Evolutionary conservation across 2,888 invertebrate species (phyloP).

Genomic region (Didymodactylos carnosus): DNA sequence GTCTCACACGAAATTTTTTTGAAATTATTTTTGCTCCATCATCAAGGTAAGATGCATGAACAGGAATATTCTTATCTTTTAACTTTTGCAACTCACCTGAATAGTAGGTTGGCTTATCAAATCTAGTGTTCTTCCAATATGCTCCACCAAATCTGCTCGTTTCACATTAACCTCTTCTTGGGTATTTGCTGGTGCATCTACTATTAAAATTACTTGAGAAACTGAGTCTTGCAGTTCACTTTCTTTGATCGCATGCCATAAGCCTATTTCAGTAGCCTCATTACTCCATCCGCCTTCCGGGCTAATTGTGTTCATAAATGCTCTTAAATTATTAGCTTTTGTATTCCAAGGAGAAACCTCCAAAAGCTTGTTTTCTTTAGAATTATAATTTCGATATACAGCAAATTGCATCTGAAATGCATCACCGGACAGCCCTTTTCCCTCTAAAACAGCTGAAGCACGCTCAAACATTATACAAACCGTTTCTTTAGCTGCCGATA

Average conservation of each 20-base stretch:
- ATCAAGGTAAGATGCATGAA: background rate
- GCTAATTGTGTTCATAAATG: background rate
- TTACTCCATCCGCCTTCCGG: background rate
- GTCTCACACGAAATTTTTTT: background rate
- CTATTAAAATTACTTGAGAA: background rate
- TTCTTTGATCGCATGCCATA: background rate
- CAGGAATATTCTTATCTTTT: background rate
- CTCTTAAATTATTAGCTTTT: background rate
- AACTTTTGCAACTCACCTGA: background rate
- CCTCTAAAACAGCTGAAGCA: background rate
- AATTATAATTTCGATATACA: background rate
- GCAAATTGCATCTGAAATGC: background rate
- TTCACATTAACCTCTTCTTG: background rate
- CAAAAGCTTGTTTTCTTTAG: background rate
- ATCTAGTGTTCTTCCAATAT: background rate
- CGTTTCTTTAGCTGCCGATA: background rate
- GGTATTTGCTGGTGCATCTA: background rate
- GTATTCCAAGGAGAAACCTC: background rate
- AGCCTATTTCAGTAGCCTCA: background rate
- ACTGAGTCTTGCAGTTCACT: background rate
- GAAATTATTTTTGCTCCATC: background rate
- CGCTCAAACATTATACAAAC: background rate
- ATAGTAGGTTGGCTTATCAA: background rate
- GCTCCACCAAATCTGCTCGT: background rate
- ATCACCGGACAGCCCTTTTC: background rate